Conservation (phyloP, 2,113 vertebrate genomes). For the Charadrius vociferus region DNA sequence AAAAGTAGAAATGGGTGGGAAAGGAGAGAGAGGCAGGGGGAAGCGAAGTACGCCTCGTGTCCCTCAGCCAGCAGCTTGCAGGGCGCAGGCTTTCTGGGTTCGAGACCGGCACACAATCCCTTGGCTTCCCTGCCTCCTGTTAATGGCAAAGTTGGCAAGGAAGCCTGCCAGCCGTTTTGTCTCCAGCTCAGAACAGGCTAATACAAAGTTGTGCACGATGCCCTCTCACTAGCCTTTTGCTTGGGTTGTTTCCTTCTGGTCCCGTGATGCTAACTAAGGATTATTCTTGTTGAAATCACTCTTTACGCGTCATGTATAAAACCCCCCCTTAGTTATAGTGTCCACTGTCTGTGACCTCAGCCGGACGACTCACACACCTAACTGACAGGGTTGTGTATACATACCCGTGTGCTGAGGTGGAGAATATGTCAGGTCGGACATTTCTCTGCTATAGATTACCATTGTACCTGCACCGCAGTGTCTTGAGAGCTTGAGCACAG, state of each 20-base stretch:
- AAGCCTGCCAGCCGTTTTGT: background rate
- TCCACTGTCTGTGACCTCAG: background rate
- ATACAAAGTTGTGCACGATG: background rate
- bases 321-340: rapidly evolving
- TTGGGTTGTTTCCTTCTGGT: background rate
- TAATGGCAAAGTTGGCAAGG: background rate
- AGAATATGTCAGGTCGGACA: background rate
- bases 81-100: background rate
- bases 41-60: rapidly evolving
- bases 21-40: background rate
- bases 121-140: background rate
- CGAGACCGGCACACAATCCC: rapidly evolving
- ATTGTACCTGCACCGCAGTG: too few relatives aligned
- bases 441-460: background rate
- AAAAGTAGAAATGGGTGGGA: background rate
- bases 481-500: background rate
- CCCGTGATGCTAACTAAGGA: background rate
- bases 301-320: background rate
- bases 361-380: background rate
- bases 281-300: background rate
- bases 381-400: background rate
- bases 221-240: background rate
- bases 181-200: background rate
- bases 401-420: background rate
- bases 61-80: background rate